phyloP scores from a whole-genome alignment of 1,140 invertebrate genomes.

The Planococcus citri region DNA sequence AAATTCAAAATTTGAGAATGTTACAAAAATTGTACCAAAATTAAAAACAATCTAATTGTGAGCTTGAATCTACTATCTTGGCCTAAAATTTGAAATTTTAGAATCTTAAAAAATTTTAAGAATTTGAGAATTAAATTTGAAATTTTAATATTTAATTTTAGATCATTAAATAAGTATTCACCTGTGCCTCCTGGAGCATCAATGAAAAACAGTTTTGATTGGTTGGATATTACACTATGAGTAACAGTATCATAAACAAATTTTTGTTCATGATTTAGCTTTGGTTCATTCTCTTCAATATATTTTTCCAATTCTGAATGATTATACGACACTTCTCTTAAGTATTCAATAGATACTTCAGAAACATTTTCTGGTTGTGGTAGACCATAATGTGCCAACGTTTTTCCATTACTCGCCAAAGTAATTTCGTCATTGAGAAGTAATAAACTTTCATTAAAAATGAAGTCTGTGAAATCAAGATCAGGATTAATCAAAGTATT shows the following conservation, averaged over 20 bases:
- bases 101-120: too few species aligned
- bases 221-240: neutral
- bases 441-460: neutral
- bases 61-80: too few species aligned
- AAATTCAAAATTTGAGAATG: too few species aligned
- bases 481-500: neutral
- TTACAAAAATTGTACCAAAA: conserved; percentile 21
- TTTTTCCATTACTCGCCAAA: neutral
- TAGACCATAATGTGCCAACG: neutral
- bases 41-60: conserved; percentile 9
- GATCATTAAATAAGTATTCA: conserved; percentile 23
- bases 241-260: neutral
- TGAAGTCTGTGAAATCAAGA: neutral
- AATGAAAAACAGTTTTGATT: conserved; percentile 28
- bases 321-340: conserved; percentile 32
- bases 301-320: conserved; percentile 24
- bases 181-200: conserved; percentile 31
- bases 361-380: neutral
- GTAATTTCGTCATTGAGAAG: neutral
- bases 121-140: neutral
- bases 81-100: neutral
- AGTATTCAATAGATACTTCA: neutral
- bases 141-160: too few species aligned
- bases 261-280: neutral
- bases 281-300: neutral